Evolutionary conservation across 2,797 vertebrate genomes (phyloP).

Genomic region (Monodelphis domestica): DNA sequence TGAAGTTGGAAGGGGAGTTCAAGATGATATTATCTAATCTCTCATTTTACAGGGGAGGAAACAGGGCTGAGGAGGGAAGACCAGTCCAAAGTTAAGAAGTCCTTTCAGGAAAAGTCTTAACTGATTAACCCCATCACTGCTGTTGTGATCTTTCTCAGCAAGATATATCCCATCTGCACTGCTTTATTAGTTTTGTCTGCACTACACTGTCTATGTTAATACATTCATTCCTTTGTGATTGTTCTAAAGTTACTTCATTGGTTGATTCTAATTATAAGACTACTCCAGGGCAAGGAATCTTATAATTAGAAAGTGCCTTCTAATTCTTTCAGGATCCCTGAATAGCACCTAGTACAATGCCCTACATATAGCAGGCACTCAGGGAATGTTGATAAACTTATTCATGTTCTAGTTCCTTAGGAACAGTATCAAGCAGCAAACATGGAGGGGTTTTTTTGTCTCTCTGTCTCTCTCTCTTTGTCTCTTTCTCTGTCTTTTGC

Average conservation of each 20-base stretch:
- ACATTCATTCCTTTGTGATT: not conserved
- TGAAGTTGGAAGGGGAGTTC: not conserved
- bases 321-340: not conserved
- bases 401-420: constrained; percentile 2
- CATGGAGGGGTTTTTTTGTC: not conserved
- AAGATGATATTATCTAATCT: not conserved
- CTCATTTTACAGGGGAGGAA: not conserved
- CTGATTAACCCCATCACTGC: not conserved
- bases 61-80: not conserved
- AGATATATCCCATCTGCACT: not conserved
- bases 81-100: not conserved
- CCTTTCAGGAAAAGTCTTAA: not conserved
- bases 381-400: not conserved
- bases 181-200: not conserved
- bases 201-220: not conserved
- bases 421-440: not conserved
- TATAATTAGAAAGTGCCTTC: not conserved
- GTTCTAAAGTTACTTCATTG: not conserved
- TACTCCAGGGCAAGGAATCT: not conserved
- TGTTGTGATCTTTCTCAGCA: not conserved
- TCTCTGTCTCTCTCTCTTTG: not conserved
- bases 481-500: no score
- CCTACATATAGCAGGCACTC: not conserved
- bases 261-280: not conserved
- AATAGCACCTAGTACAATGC: not conserved